phyloP scores from a whole-genome alignment of 2,797 vertebrate species.

The Adelosebastes latens region DNA sequence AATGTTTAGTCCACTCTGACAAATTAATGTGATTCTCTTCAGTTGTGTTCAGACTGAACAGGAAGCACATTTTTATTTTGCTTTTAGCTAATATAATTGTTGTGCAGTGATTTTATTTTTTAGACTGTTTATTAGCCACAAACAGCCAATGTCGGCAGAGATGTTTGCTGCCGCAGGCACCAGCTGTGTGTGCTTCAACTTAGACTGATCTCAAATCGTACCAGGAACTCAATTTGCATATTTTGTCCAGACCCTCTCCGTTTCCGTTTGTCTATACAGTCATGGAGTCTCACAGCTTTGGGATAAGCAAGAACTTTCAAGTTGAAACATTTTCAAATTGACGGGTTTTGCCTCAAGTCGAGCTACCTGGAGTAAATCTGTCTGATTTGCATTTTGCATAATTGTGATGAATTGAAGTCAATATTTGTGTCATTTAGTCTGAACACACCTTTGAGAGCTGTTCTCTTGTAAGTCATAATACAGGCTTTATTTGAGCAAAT shows the following conservation, averaged over 20 bases:
- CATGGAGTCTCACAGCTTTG: neutral
- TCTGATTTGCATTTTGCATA: neutral
- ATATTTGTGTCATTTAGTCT: neutral
- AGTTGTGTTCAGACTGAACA: neutral
- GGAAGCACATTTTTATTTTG: neutral
- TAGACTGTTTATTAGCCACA: neutral
- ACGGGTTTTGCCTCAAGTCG: neutral
- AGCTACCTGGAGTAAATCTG: neutral
- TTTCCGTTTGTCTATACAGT: neutral
- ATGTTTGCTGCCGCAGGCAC: slow-evolving; percentile 3
- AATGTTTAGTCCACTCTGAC: neutral
- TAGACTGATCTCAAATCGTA: neutral
- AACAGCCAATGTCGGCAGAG: neutral
- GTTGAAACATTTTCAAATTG: neutral
- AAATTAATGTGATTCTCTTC: neutral
- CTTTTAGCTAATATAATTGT: neutral
- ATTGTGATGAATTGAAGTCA: neutral
- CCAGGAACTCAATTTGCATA: neutral
- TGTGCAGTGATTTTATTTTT: neutral
- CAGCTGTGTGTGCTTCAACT: neutral
- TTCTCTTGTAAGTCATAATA: neutral
- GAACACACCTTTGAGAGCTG: neutral
- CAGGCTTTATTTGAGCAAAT: neutral
- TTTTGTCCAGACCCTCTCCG: neutral
- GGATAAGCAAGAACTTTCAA: neutral